These are phyloP conservation scores for Asobara japonica DNA, from an alignment of 1,140 invertebrate species.

Conservation along the genomic window DNA sequence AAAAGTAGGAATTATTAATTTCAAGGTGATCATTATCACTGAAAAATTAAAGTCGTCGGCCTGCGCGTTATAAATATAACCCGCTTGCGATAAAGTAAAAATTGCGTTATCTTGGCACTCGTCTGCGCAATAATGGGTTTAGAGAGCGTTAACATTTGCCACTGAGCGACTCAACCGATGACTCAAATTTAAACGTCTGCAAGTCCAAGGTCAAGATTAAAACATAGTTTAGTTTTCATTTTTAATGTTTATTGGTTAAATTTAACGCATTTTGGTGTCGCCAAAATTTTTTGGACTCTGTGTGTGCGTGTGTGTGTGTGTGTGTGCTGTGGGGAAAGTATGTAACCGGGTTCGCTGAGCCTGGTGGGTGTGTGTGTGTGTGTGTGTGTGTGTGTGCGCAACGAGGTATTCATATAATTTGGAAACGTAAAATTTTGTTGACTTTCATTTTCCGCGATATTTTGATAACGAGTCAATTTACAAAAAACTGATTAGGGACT, in stretches of 20 bases:
- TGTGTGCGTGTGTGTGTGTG: too few relatives aligned
- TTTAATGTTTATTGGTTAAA: background rate
- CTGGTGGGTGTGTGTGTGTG: too few relatives aligned
- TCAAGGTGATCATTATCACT: slow-evolving; percentile 3
- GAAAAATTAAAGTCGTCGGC: slow-evolving; percentile 1
- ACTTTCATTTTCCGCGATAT: too few relatives aligned
- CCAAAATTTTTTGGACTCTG: too few relatives aligned
- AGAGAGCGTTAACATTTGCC: background rate
- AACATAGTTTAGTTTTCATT: too few relatives aligned
- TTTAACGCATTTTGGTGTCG: background rate
- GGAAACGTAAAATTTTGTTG: too few relatives aligned
- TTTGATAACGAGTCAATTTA: too few relatives aligned
- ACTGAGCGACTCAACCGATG: background rate
- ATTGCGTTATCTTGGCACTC: background rate
- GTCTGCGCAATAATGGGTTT: background rate
- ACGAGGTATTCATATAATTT: too few relatives aligned
- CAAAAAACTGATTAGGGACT: too few relatives aligned
- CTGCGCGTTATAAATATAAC: background rate
- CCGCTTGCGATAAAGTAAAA: background rate
- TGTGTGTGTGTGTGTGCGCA: too few relatives aligned
- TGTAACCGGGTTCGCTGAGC: background rate
- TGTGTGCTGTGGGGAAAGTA: too few relatives aligned
- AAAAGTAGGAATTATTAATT: background rate
- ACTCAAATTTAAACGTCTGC: slow-evolving; percentile 8
- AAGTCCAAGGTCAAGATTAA: slow-evolving; percentile 10